Conservation (phyloP, 2,797 vertebrate species). For the Rhynchonycteris naso region DNA sequence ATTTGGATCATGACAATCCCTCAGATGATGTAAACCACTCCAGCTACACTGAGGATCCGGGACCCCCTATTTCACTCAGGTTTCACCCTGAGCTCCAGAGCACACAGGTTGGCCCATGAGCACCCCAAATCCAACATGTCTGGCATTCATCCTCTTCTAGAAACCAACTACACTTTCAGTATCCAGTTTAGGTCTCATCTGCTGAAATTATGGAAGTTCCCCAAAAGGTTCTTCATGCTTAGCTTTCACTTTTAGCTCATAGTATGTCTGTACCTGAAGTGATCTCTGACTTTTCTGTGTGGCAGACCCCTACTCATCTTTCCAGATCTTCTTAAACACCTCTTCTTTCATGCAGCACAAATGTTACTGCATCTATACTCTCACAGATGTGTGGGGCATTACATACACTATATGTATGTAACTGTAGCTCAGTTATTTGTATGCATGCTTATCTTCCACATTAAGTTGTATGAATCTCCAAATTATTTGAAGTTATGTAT, state of each 20-base stretch:
- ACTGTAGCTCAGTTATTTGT: background rate
- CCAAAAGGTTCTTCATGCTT: background rate
- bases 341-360: background rate
- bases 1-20: background rate
- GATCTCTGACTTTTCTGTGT: background rate
- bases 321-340: background rate
- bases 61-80: background rate
- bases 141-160: background rate
- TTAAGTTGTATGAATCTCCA: background rate
- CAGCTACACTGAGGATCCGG: background rate
- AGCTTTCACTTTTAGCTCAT: background rate
- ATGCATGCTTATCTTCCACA: background rate
- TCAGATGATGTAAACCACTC: background rate
- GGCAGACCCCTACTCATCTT: background rate
- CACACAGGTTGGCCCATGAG: background rate
- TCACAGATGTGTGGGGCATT: background rate
- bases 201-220: background rate
- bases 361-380: background rate
- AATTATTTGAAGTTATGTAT: background rate
- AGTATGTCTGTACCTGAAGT: background rate
- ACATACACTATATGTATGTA: background rate
- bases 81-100: background rate
- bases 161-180: background rate
- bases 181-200: background rate
- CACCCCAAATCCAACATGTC: background rate